Base-by-base conservation (phyloP, 1,140 invertebrate species). In the Zaprionus lachaisei region DNA sequence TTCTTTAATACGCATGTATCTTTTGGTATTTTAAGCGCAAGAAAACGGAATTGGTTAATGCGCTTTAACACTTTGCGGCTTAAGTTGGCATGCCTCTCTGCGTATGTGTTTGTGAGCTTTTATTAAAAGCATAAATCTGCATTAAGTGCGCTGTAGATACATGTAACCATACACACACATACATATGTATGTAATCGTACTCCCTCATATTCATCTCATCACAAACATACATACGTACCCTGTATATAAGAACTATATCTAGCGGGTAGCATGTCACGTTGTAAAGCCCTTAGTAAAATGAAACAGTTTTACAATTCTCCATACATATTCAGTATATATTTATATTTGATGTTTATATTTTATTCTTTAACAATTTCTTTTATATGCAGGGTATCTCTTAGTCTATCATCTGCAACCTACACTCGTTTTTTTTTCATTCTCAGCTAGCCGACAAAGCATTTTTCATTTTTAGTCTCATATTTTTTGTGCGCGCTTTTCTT, bases 61-160 rank as follows among this genome's bases (percentile, higher is more conserved):
- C 64, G n/a, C 26, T 62, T 75, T 54, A 80, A 86, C 82, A 85
- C 68, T 75, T 85, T 60, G 72, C 14, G 77, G 79, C 54, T 86
- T 72, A 57, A 54, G 61, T 51, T 28, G 51, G 49, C 15, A 22
- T 61, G 7, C 26, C 17, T 38, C 31, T 51, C 37, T 62, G 17
- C 31, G 47, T 55, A 12, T 61, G 49, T 67, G 41, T 68, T 60
- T 71, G 37, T 22, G 65, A 37, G 56, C 49, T 72, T 77, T 87
- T 87, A 89, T 89, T 87, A 87, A 87, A 87, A 83, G 81, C 84
- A 87, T 87, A 87, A 87, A 89, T 87, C 83, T 87, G 81, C 83
- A 87, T 87, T 87, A 87, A 81, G 58, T 72, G 69, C 28, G 54
- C 55, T 67, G 49, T 60, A 51, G 51, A 65, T 64, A 80, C 60